Evolutionary conservation across 2,113 vertebrate species (phyloP).

Genomic region (Fulmarus glacialis): DNA sequence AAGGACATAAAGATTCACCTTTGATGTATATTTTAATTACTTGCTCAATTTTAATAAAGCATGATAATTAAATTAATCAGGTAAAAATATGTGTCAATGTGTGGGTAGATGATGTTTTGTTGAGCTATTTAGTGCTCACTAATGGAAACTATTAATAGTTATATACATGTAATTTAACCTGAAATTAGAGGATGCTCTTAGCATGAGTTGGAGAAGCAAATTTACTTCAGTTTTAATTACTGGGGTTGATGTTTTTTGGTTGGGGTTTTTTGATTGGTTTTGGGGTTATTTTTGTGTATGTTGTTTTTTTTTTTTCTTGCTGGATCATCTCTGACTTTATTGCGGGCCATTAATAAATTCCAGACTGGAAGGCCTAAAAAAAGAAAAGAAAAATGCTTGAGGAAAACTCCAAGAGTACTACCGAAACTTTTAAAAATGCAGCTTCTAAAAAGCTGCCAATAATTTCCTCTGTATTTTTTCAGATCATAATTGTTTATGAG

Average conservation of each 20-base stretch:
- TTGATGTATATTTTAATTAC: neutral
- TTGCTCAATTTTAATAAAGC: neutral
- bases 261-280: neutral
- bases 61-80: conserved; percentile 21
- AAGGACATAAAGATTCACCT: neutral
- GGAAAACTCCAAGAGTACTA: neutral
- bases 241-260: neutral
- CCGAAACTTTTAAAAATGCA: neutral
- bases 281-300: neutral
- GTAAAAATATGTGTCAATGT: neutral
- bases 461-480: neutral
- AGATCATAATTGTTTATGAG: neutral
- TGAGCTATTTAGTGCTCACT: neutral
- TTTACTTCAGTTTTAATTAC: neutral
- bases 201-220: neutral
- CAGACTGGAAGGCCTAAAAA: neutral
- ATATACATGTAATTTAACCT: neutral
- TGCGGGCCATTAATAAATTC: neutral
- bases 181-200: neutral
- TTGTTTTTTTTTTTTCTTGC: neutral
- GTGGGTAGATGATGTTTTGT: neutral
- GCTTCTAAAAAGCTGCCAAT: neutral
- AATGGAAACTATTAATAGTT: neutral
- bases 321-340: neutral
- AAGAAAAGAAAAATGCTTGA: neutral